These are phyloP conservation scores for Whitmania pigra DNA, from an alignment of 1,140 invertebrate genomes.

Conservation along the genomic window DNA sequence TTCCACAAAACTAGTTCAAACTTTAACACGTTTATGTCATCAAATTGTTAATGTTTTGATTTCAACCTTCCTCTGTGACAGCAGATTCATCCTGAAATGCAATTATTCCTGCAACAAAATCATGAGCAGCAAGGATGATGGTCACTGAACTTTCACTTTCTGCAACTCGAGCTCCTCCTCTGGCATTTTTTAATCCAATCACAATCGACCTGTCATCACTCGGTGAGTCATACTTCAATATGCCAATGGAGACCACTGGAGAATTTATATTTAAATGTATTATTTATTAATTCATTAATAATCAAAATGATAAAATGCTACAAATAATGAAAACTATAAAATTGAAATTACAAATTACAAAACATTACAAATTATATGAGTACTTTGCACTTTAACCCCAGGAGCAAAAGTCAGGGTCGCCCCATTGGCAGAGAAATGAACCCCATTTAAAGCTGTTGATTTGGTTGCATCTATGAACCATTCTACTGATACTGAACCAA, in stretches of 20 bases:
- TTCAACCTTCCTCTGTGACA: not conserved
- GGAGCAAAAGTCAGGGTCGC: slow-evolving; percentile 34
- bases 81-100: not conserved
- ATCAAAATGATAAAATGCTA: no score
- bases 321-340: no score
- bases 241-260: no score
- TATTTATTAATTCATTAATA: no score
- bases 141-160: slow-evolving; percentile 5
- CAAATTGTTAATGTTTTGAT: no score
- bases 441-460: slow-evolving; percentile 31
- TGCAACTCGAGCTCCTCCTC: no score
- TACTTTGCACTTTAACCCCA: slow-evolving; percentile 33
- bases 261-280: no score
- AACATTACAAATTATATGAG: slow-evolving; percentile 21
- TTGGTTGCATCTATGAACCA: slow-evolving; percentile 31
- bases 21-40: no score
- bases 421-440: slow-evolving; percentile 37
- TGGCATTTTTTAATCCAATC: no score
- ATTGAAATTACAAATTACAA: not conserved
- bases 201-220: no score
- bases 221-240: no score
- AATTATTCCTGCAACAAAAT: slow-evolving; percentile 1
- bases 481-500: slow-evolving; percentile 34
- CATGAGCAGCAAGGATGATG: not conserved
- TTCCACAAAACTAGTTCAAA: no score